A percentile compares a stretch with the other conserved stretches of the same genome.
Conservation (phyloP, 2,113 vertebrate genomes). For the Rhinoptilus africanus region DNA sequence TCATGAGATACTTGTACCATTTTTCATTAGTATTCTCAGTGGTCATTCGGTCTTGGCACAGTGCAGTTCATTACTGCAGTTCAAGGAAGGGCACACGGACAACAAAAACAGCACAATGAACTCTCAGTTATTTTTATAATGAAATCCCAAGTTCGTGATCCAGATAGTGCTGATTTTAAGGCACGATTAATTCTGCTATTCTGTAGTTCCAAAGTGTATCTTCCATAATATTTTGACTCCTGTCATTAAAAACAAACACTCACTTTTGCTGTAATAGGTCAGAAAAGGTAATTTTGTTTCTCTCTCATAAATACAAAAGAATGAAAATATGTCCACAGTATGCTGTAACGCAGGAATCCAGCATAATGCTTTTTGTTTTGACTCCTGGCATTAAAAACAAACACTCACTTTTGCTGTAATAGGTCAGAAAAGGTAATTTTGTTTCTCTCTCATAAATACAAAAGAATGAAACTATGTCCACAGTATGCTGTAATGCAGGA, state of each 20-base stretch:
- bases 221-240: not conserved
- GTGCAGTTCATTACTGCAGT: not conserved
- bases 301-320: not conserved
- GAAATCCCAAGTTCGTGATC: not conserved
- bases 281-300: not conserved
- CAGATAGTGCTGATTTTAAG: not conserved
- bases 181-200: not conserved
- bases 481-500: not conserved
- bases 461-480: not conserved
- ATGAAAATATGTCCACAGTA: not conserved
- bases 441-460: not conserved
- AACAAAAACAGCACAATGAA: not conserved
- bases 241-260: not conserved
- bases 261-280: not conserved
- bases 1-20: not conserved
- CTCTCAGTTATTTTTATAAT: not conserved
- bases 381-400: not conserved
- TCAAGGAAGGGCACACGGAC: not conserved
- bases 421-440: not conserved
- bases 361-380: not conserved
- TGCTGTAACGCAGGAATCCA: not conserved
- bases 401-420: not conserved
- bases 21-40: not conserved
- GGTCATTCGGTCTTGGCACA: not conserved
- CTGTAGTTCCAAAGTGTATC: not conserved